Percentiles rank a stretch among this genome's conserved stretches.
Evolutionary conservation across 2,113 vertebrate genomes (phyloP).

Genomic region (Fukomys damarensis): DNA sequence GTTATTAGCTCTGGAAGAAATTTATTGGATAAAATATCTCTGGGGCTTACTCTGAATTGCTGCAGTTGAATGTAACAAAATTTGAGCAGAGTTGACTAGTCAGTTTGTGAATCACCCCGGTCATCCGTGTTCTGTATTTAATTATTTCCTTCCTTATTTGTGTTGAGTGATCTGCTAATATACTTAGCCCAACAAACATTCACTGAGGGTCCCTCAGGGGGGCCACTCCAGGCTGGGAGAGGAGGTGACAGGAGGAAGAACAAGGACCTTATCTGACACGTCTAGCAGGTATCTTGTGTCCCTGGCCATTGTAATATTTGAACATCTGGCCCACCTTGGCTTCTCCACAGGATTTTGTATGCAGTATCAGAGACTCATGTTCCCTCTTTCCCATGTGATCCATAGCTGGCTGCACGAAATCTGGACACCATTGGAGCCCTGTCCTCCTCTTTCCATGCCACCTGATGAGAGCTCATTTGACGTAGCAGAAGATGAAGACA

Average conservation of each 20-base stretch:
- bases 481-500: background rate
- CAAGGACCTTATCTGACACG: background rate
- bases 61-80: background rate
- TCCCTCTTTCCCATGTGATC: background rate
- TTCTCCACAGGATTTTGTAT: background rate
- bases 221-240: background rate
- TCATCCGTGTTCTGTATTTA: background rate
- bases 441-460: background rate
- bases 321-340: background rate
- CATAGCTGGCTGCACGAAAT: background rate
- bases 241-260: slow-evolving; percentile 13
- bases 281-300: background rate
- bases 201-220: background rate
- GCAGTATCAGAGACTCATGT: background rate
- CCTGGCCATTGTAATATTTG: background rate
- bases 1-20: slow-evolving; percentile 6
- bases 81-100: background rate
- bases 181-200: background rate
- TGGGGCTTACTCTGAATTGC: background rate
- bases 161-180: slow-evolving; percentile 7
- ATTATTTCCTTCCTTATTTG: slow-evolving; percentile 12
- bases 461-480: background rate
- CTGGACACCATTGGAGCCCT: background rate
- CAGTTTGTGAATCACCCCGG: background rate
- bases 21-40: slow-evolving; percentile 36